Evolutionary conservation across 2,888 invertebrate species (phyloP).

Genomic region (Tipula unca): DNA sequence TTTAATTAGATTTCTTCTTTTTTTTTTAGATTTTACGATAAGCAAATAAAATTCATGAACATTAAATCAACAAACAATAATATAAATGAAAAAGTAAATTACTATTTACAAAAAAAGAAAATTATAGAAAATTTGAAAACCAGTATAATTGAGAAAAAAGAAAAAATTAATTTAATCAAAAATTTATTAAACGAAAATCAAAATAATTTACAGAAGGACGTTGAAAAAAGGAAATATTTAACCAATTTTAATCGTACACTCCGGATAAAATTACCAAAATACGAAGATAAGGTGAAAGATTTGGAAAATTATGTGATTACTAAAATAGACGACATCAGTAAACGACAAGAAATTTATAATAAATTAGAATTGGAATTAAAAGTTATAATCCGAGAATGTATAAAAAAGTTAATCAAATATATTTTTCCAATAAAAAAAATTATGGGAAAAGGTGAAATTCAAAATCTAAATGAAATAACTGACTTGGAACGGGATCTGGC

Average conservation of each 20-base stretch:
- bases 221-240: slow-evolving; percentile 35
- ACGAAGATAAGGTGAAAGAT: slow-evolving; percentile 53
- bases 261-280: slow-evolving; percentile 49
- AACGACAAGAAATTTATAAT: slow-evolving; percentile 43
- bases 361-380: slow-evolving; percentile 49
- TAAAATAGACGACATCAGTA: slow-evolving; percentile 46
- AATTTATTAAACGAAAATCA: slow-evolving; percentile 49
- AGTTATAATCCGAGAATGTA: slow-evolving; percentile 47
- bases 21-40: slow-evolving; percentile 51
- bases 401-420: slow-evolving; percentile 55
- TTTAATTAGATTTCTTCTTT: neutral
- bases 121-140: slow-evolving; percentile 43
- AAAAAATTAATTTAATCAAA: slow-evolving; percentile 48
- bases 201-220: slow-evolving; percentile 36
- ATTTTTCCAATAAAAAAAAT: slow-evolving; percentile 56
- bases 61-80: slow-evolving; percentile 48
- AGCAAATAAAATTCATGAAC: slow-evolving; percentile 51
- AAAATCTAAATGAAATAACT: neutral
- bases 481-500: slow-evolving; percentile 41
- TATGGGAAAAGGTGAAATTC: neutral
- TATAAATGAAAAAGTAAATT: slow-evolving; percentile 48
- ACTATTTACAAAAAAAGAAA: slow-evolving; percentile 43
- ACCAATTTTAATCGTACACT: slow-evolving; percentile 40
- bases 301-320: slow-evolving; percentile 48
- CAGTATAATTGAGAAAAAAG: slow-evolving; percentile 52